A percentile compares a stretch with the other conserved stretches of the same genome.
Evolutionary conservation across 2,888 invertebrate species (phyloP).

Genomic region (Chironomus riparius): DNA sequence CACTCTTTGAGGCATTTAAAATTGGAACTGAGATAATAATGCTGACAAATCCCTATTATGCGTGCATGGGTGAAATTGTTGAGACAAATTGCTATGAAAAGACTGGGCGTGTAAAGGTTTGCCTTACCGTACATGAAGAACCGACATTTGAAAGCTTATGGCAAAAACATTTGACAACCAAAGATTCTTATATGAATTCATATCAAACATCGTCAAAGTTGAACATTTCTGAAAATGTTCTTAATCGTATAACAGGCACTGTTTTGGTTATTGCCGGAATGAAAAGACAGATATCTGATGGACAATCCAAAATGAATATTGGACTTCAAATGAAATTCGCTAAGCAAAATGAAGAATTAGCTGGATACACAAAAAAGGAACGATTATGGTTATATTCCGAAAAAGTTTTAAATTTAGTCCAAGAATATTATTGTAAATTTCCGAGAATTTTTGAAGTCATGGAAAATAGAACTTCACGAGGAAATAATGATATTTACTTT

Average conservation of each 20-base stretch:
- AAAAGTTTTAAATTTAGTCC: constrained; percentile 60
- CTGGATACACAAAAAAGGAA: constrained; percentile 73
- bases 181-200: constrained; percentile 34
- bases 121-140: constrained; percentile 34
- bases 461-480: constrained; percentile 31
- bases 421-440: constrained; percentile 59
- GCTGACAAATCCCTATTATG: constrained; percentile 71
- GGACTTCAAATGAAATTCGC: constrained; percentile 88
- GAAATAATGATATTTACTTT: constrained; percentile 51
- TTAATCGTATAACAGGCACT: constrained; percentile 81
- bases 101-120: constrained; percentile 38
- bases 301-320: constrained; percentile 58
- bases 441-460: constrained; percentile 64
- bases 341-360: constrained; percentile 62
- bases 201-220: constrained; percentile 35
- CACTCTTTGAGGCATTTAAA: constrained; percentile 52
- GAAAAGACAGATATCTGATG: constrained; percentile 40
- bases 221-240: constrained; percentile 57
- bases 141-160: constrained; percentile 35
- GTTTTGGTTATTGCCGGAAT: constrained; percentile 56
- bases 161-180: constrained; percentile 32
- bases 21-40: constrained; percentile 62
- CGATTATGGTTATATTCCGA: constrained; percentile 73
- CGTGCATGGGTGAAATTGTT: constrained; percentile 63
- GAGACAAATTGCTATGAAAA: constrained; percentile 37